Conservation (phyloP, 2,797 vertebrate species). For the Xenentodon cancila region DNA sequence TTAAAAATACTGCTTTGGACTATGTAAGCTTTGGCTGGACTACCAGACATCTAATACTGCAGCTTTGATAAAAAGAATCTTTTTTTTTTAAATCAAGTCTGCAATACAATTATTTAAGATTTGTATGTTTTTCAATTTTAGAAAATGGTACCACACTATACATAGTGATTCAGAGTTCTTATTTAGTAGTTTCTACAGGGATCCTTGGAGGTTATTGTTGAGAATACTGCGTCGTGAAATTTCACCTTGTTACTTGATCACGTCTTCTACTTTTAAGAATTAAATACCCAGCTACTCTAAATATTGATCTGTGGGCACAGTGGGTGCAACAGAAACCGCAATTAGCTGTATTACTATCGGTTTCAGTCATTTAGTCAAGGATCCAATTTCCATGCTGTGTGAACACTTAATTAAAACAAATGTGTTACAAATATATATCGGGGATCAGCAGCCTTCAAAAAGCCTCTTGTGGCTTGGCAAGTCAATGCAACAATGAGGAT, state of each 20-base stretch:
- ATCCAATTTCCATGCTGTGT: constrained; percentile 85
- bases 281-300: constrained; percentile 74
- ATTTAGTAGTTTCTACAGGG: constrained; percentile 16
- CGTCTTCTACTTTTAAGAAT: constrained; percentile 64
- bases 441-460: constrained; percentile 81
- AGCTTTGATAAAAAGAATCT: constrained; percentile 27
- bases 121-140: background rate
- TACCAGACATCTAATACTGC: constrained; percentile 48
- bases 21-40: constrained; percentile 54
- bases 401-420: constrained; percentile 90
- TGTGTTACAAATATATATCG: constrained; percentile 86
- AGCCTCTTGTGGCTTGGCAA: constrained; percentile 75
- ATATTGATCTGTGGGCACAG: constrained; percentile 77
- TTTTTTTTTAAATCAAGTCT: constrained; percentile 4
- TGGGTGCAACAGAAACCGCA: constrained; percentile 77
- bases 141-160: background rate
- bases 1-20: constrained; percentile 80
- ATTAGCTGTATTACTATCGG: constrained; percentile 83
- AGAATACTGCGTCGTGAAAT: constrained; percentile 38
- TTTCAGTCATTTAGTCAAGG: constrained; percentile 82
- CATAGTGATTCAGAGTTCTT: constrained; percentile 1
- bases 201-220: constrained; percentile 6
- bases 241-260: constrained; percentile 60
- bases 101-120: constrained; percentile 7
- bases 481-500: constrained; percentile 82